These are phyloP conservation scores for Siniperca undulata DNA, from an alignment of 2,797 vertebrate species.

Conservation along the genomic window DNA sequence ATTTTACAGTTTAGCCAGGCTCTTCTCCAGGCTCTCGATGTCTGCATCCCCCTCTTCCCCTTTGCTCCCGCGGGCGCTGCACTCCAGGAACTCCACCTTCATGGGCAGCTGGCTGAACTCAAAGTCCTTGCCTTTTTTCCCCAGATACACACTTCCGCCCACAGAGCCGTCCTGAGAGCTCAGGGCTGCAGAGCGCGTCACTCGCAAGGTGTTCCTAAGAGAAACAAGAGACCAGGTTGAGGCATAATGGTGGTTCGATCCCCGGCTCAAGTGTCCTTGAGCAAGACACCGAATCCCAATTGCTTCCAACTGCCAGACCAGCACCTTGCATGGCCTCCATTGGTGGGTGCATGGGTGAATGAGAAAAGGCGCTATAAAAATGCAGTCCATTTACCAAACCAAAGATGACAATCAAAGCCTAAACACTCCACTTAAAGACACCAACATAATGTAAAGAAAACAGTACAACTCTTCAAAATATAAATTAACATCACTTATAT, in stretches of 20 bases:
- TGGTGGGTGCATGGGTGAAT: no score
- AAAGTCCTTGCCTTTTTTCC: constrained; percentile 96
- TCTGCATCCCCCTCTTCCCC: constrained; percentile 87
- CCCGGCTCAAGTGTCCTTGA: background rate
- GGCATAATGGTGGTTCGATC: background rate
- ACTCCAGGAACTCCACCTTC: constrained; percentile 95
- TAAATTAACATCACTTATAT: background rate
- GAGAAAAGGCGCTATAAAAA: background rate
- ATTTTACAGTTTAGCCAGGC: constrained; percentile 89
- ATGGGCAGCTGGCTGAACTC: constrained; percentile 94
- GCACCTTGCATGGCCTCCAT: background rate
- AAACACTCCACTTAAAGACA: background rate
- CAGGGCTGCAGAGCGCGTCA: constrained; percentile 93
- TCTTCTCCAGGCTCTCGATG: constrained; percentile 88
- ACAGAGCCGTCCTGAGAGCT: constrained; percentile 91
- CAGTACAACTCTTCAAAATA: background rate
- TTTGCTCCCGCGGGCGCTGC: constrained; percentile 90
- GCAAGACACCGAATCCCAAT: background rate
- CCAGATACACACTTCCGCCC: constrained; percentile 86
- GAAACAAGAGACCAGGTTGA: constrained; percentile 7
- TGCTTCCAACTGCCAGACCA: background rate
- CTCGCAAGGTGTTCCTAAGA: constrained; percentile 93
- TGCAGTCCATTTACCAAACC: background rate
- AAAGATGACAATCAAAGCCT: background rate
- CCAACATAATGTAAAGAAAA: background rate